Percentiles rank a stretch among this genome's conserved stretches.
Conservation (phyloP, 1,140 invertebrate species). For the Oedothorax gibbosus region DNA sequence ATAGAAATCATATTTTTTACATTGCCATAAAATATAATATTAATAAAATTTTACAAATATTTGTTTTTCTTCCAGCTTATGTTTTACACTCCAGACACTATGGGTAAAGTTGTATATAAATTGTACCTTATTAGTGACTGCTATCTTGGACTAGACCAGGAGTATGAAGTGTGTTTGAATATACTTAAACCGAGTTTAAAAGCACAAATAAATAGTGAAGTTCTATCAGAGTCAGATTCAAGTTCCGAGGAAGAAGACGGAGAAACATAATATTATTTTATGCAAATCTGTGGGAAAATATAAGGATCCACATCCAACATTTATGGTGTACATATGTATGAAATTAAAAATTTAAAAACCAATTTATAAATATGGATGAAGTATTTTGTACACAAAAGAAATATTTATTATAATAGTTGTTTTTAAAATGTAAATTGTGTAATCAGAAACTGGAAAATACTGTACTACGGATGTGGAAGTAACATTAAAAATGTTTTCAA, state of each 20-base stretch:
- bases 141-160: slow-evolving; percentile 95
- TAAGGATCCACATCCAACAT: not conserved
- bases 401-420: not conserved
- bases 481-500: no score
- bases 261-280: no score
- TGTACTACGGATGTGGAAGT: no score
- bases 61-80: slow-evolving; percentile 71
- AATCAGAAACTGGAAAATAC: not conserved
- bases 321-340: not conserved
- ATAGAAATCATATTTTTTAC: no score
- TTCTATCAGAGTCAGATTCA: slow-evolving; percentile 10
- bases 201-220: slow-evolving; percentile 44
- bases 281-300: no score
- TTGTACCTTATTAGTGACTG: slow-evolving; percentile 93
- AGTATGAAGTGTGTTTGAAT: slow-evolving; percentile 76
- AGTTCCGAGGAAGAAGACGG: slow-evolving; percentile 18
- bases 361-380: not conserved
- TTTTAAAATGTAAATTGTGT: not conserved
- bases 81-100: slow-evolving; percentile 75
- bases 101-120: slow-evolving; percentile 78
- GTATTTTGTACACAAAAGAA: not conserved
- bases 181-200: slow-evolving; percentile 36
- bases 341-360: not conserved
- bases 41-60: not conserved
- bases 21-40: no score